Evolutionary conservation across 2,888 invertebrate species (phyloP).

Genomic region (Nebria salina): DNA sequence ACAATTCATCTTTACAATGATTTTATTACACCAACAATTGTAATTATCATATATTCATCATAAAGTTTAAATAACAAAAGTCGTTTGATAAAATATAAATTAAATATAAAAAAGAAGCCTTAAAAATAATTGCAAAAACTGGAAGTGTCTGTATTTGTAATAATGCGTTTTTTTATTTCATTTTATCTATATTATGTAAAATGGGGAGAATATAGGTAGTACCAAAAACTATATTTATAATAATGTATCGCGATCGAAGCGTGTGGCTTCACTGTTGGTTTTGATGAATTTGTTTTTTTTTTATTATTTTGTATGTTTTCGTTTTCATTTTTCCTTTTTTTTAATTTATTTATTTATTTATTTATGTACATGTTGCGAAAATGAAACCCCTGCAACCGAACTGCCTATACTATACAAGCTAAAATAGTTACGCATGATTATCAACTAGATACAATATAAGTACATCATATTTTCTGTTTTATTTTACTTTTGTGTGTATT

Average conservation of each 20-base stretch:
- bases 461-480: constrained; percentile 58
- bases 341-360: constrained; percentile 10
- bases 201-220: constrained; percentile 11
- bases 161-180: constrained; percentile 16
- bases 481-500: neutral
- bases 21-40: constrained; percentile 66
- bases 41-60: constrained; percentile 63
- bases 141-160: constrained; percentile 40
- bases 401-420: constrained; percentile 44
- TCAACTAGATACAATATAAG: constrained; percentile 61
- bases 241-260: constrained; percentile 26
- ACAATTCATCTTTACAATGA: constrained; percentile 53
- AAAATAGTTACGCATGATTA: constrained; percentile 39
- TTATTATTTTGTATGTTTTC: neutral
- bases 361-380: constrained; percentile 18
- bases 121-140: constrained; percentile 52
- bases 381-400: constrained; percentile 40
- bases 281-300: constrained; percentile 6
- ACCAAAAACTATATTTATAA: constrained; percentile 35
- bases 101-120: constrained; percentile 59
- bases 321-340: neutral
- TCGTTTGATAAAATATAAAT: constrained; percentile 61
- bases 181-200: constrained; percentile 16
- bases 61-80: constrained; percentile 62
- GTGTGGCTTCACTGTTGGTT: constrained; percentile 25